Evolutionary conservation across 2,113 vertebrate genomes (phyloP).

Genomic region (Stercorarius parasiticus): DNA sequence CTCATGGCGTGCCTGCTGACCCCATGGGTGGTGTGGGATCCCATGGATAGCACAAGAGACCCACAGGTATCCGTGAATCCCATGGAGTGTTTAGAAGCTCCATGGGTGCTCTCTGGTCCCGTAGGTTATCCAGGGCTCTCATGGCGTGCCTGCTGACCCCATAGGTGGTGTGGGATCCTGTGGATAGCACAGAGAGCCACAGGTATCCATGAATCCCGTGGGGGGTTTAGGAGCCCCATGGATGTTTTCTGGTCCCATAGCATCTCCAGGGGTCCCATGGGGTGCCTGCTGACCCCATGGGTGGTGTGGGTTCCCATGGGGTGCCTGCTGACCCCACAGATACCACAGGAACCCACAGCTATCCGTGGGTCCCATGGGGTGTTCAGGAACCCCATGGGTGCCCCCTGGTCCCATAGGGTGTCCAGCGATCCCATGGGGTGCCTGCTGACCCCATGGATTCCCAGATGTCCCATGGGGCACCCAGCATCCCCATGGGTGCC

Average conservation of each 20-base stretch:
- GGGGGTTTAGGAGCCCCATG: background rate
- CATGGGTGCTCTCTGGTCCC: background rate
- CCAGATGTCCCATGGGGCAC: background rate
- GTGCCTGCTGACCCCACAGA: no score
- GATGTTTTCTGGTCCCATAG: background rate
- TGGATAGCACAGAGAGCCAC: rapidly evolving
- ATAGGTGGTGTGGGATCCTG: background rate
- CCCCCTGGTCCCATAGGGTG: background rate
- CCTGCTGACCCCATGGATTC: background rate
- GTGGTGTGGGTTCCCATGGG: background rate
- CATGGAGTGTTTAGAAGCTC: background rate
- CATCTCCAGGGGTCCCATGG: background rate
- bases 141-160: background rate
- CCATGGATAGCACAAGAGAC: no score
- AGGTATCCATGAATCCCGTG: rapidly evolving
- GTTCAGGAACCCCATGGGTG: background rate
- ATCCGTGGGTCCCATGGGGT: background rate
- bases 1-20: background rate
- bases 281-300: background rate
- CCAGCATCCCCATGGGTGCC: background rate
- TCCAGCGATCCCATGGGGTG: background rate
- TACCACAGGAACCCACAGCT: background rate
- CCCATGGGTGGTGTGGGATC: background rate
- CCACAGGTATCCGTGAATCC: background rate
- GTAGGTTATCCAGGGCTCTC: background rate